Evolutionary conservation across 2,888 invertebrate species (phyloP).

Genomic region (Chironomus tentans): DNA sequence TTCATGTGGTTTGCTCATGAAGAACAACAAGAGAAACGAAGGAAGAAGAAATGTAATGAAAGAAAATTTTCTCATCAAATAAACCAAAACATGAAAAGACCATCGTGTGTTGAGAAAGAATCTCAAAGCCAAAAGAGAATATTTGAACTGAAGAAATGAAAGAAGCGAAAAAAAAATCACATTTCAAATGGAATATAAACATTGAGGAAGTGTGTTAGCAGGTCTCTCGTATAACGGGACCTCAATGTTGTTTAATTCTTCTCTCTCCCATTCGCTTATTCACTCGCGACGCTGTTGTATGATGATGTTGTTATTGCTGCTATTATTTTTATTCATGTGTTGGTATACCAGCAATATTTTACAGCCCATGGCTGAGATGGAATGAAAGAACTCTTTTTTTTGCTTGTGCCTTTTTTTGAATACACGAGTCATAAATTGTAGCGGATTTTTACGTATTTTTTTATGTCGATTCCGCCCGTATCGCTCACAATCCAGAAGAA

Average conservation of each 20-base stretch:
- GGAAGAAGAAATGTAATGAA: too few relatives aligned
- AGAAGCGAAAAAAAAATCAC: conserved; percentile 11
- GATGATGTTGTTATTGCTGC: not conserved
- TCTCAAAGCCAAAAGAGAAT: conserved; percentile 12
- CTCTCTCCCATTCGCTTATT: conserved; percentile 1
- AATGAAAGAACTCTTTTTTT: conserved; percentile 10
- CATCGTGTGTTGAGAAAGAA: conserved; percentile 7
- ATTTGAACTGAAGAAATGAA: not conserved
- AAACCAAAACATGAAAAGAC: not conserved
- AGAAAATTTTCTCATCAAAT: not conserved
- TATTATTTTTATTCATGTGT: not conserved
- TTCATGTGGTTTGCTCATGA: not conserved
- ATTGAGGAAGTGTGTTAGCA: conserved; percentile 44
- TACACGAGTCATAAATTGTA: conserved; percentile 19
- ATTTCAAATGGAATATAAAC: conserved; percentile 23
- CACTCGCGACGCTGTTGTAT: not conserved
- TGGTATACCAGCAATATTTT: conserved; percentile 17
- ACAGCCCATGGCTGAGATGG: conserved; percentile 14
- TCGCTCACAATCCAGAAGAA: not conserved
- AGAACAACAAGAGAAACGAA: not conserved
- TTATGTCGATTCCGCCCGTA: not conserved
- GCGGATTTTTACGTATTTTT: conserved; percentile 14
- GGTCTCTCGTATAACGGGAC: conserved; percentile 41
- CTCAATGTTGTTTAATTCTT: conserved; percentile 19
- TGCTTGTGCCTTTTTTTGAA: conserved; percentile 3